Evolutionary conservation across 2,888 invertebrate genomes (phyloP).

Genomic region (Drosophila affinis): DNA sequence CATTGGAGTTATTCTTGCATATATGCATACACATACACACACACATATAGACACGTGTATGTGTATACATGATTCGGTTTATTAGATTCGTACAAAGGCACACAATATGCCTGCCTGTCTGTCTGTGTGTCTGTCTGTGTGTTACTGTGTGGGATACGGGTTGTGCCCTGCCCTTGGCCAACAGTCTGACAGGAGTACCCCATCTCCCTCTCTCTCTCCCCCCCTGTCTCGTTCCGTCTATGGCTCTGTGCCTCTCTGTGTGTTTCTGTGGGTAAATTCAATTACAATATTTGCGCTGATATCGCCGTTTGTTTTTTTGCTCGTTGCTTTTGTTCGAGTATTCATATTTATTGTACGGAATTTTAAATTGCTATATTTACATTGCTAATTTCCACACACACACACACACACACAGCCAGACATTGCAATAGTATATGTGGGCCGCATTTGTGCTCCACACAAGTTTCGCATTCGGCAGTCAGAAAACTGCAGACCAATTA

Average conservation of each 20-base stretch:
- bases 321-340: slow-evolving; percentile 60
- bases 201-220: slow-evolving; percentile 5
- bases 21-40: not conserved
- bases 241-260: slow-evolving; percentile 11
- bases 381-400: slow-evolving; percentile 72
- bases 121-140: slow-evolving; percentile 17
- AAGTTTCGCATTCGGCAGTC: slow-evolving; percentile 55
- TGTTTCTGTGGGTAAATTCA: slow-evolving; percentile 70
- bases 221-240: not conserved
- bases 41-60: not conserved
- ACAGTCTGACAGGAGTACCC: slow-evolving; percentile 24
- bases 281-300: slow-evolving; percentile 72
- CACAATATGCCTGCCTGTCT: slow-evolving; percentile 63
- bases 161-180: slow-evolving; percentile 34
- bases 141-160: slow-evolving; percentile 40
- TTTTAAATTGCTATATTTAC: slow-evolving; percentile 78
- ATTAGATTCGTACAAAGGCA: slow-evolving; percentile 77
- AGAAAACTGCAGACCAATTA: slow-evolving; percentile 68
- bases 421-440: slow-evolving; percentile 32
- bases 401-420: not conserved
- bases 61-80: slow-evolving; percentile 70
- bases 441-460: slow-evolving; percentile 44
- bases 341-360: slow-evolving; percentile 78
- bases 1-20: slow-evolving; percentile 70
- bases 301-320: slow-evolving; percentile 77